Percentiles rank a stretch among this genome's conserved stretches.
Evolutionary conservation across 2,113 vertebrate species (phyloP).

Genomic region (Gnathonemus longibarbis): DNA sequence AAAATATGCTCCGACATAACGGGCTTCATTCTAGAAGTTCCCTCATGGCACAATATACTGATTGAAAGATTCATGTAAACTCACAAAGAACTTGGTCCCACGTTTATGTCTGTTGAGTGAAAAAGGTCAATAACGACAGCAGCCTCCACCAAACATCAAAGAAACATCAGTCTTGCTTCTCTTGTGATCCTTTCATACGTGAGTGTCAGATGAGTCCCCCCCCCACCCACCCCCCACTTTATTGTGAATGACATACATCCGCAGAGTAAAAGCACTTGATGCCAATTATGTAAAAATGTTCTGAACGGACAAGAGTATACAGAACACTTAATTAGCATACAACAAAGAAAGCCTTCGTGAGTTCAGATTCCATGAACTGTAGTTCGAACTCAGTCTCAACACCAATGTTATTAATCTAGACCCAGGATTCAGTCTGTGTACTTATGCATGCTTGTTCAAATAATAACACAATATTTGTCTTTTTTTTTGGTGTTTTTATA

Average conservation of each 20-base stretch:
- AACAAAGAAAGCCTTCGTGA: constrained; percentile 37
- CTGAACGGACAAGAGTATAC: constrained; percentile 36
- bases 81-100: constrained; percentile 39
- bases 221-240: constrained; percentile 4
- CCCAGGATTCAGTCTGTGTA: constrained; percentile 24
- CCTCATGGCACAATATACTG: constrained; percentile 25
- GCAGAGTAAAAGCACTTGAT: constrained; percentile 30
- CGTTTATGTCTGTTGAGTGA: constrained; percentile 29
- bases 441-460: constrained; percentile 12
- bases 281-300: constrained; percentile 14
- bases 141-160: constrained; percentile 24
- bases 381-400: constrained; percentile 16
- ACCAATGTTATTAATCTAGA: constrained; percentile 26
- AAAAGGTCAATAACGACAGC: constrained; percentile 23
- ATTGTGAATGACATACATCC: constrained; percentile 26
- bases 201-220: constrained; percentile 11
- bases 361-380: constrained; percentile 24
- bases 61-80: constrained; percentile 32
- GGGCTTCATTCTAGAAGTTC: constrained; percentile 16
- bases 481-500: neutral
- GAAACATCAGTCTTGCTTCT: neutral
- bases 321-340: constrained; percentile 43
- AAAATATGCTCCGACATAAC: neutral
- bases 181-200: constrained; percentile 20
- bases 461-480: constrained; percentile 12